Conservation (phyloP, 2,888 invertebrate genomes). For the Stramonita haemastoma region DNA sequence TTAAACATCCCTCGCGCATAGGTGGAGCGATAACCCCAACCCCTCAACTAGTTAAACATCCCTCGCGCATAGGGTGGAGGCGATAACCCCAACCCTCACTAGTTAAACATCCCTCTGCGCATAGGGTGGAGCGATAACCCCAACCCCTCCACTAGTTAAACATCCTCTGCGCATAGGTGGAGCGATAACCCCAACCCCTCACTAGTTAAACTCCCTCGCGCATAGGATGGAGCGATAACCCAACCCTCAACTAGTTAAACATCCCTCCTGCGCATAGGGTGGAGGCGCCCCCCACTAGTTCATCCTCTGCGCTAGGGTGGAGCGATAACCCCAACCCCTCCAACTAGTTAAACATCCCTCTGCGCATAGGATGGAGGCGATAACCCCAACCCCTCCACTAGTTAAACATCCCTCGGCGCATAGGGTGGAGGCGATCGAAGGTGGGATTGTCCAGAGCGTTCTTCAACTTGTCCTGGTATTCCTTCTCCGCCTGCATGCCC, state of each 20-base stretch:
- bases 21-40: neutral
- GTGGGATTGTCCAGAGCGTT: slow-evolving; percentile 68
- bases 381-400: neutral
- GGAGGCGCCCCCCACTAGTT: too few relatives aligned
- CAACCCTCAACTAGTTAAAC: neutral
- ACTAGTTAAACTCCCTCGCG: too few relatives aligned
- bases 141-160: neutral
- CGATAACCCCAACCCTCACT: too few relatives aligned
- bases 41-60: neutral
- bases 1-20: too few relatives aligned
- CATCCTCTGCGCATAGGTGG: neutral
- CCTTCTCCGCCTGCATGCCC: slow-evolving; percentile 73
- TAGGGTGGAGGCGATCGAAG: slow-evolving; percentile 72
- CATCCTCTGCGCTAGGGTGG: neutral
- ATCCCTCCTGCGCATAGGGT: neutral
- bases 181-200: too few relatives aligned
- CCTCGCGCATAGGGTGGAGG: too few relatives aligned
- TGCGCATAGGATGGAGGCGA: neutral
- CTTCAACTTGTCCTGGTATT: slow-evolving; percentile 71
- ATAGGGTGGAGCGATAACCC: neutral
- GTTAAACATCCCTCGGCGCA: slow-evolving; percentile 58
- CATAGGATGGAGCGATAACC: neutral
- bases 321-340: neutral
- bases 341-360: neutral
- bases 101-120: neutral